Conservation (phyloP, 2,797 vertebrate genomes). For the Parambassis ranga region DNA sequence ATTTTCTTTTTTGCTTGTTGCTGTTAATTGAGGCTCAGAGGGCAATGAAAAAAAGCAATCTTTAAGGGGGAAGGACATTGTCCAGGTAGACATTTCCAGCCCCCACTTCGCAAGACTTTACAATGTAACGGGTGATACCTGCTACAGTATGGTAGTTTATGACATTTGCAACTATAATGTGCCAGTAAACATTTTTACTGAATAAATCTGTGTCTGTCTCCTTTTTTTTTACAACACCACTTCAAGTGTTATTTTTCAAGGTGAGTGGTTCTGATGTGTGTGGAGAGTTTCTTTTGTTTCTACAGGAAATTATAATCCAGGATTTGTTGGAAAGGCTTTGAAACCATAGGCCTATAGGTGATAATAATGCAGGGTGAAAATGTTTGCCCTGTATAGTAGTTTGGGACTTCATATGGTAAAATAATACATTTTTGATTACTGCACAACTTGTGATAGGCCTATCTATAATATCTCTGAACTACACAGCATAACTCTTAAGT, state of each 20-base stretch:
- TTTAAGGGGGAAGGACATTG: slow-evolving; percentile 50
- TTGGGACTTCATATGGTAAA: too few relatives aligned
- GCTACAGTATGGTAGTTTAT: slow-evolving; percentile 75
- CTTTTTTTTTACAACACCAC: slow-evolving; percentile 8
- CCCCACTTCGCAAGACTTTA: slow-evolving; percentile 65
- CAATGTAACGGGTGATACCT: slow-evolving; percentile 73
- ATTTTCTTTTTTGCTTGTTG: slow-evolving; percentile 47
- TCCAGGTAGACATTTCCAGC: slow-evolving; percentile 53
- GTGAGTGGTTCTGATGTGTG: too few relatives aligned
- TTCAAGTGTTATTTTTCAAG: too few relatives aligned
- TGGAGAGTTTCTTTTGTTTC: too few relatives aligned
- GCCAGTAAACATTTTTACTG: slow-evolving; percentile 80
- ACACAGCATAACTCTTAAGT: background rate
- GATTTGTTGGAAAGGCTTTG: background rate
- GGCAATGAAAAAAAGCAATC: slow-evolving; percentile 68
- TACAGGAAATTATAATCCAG: background rate
- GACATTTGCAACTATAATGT: slow-evolving; percentile 76
- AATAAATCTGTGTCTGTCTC: slow-evolving; percentile 38
- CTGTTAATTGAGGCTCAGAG: slow-evolving; percentile 59
- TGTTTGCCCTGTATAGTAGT: too few relatives aligned
- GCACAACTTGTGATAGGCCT: too few relatives aligned
- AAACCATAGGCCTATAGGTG: background rate
- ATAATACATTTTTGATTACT: background rate
- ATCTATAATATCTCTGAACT: too few relatives aligned
- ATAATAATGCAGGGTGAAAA: background rate